Base-by-base conservation (phyloP, 2,113 vertebrate genomes). In the Diadophis punctatus region DNA sequence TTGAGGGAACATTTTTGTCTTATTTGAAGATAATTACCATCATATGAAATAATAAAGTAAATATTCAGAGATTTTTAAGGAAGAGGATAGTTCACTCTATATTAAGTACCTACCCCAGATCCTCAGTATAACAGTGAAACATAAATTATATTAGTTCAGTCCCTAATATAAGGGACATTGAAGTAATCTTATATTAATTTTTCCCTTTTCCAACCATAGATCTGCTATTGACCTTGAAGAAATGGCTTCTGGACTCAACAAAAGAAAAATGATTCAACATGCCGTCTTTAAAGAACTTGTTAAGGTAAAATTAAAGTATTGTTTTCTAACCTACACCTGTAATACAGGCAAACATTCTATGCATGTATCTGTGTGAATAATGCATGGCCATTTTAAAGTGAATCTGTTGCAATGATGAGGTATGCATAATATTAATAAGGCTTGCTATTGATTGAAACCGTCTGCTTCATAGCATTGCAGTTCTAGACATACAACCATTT, bases 221-320 rank as follows among this genome's bases (percentile, higher is more conserved):
- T 98, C 98, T 90, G 99, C 99, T 95, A 99, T 99, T 96, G 99
- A 99, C 96, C 98, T 99, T 96, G 99, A 99, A 97, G 99, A 99
- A 96, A 99, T 99, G 99, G 99, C 99, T 23, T 99, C 99, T 90
- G 99, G 99, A 91, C 98, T 99, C 94, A 99, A 99, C 97, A 99
- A 99, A 97, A 98, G 99, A 94, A 98, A 99, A 97, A 99, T 99
- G 99, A 99, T 99, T 95, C 99, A 99, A 95, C 99, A 99, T 94
- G 98, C 99, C 48, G 99, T 99, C 92, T 99, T 99, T 97, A 99
- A 99, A 96, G 99, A 99, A 96, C 99, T 99, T 58, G 99, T 99
- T 91, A 99, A 99, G 99, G 99, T 99, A 97, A 95, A 94, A 94
- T 92, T 20, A 87, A 87, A 51, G 27, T 16, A 1, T 27, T 34